Evolutionary conservation across 2,888 invertebrate species (phyloP).

Genomic region (Gymnoscelis rufifasciata): DNA sequence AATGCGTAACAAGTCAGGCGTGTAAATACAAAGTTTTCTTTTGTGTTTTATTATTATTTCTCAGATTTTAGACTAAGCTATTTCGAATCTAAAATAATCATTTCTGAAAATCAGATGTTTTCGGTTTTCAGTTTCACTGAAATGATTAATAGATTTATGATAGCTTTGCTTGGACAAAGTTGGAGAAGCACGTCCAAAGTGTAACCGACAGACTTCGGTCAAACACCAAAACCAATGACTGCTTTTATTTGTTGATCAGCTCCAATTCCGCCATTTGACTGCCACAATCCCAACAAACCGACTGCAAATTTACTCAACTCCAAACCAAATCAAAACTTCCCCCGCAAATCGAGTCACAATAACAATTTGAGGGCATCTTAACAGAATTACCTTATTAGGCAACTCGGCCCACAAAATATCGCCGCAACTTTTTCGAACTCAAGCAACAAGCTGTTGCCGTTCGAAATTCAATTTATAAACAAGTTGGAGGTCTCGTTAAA

Average conservation of each 20-base stretch:
- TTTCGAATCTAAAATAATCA: too few relatives aligned
- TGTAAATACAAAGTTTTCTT: too few relatives aligned
- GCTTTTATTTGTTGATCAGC: slow-evolving; percentile 2
- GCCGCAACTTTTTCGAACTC: slow-evolving; percentile 65
- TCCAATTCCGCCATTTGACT: not conserved
- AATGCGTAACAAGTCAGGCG: too few relatives aligned
- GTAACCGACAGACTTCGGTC: too few relatives aligned
- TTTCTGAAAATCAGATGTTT: too few relatives aligned
- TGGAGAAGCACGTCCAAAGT: too few relatives aligned
- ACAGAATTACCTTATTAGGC: slow-evolving; percentile 48
- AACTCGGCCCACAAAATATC: slow-evolving; percentile 46
- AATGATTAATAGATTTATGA: too few relatives aligned
- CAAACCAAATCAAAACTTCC: slow-evolving; percentile 18
- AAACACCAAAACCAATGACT: too few relatives aligned
- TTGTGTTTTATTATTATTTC: too few relatives aligned
- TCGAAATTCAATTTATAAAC: slow-evolving; percentile 75
- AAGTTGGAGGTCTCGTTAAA: slow-evolving; percentile 75
- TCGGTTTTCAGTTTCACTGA: too few relatives aligned
- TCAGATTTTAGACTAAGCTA: too few relatives aligned
- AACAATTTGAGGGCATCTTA: slow-evolving; percentile 40
- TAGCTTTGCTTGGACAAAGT: too few relatives aligned
- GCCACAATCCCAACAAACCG: not conserved
- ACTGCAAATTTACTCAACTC: not conserved
- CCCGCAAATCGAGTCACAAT: slow-evolving; percentile 29
- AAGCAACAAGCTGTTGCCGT: slow-evolving; percentile 64